A percentile compares a stretch with the other conserved stretches of the same genome.
phyloP scores from a whole-genome alignment of 2,113 vertebrate species.

The Peucedramus taeniatus region DNA sequence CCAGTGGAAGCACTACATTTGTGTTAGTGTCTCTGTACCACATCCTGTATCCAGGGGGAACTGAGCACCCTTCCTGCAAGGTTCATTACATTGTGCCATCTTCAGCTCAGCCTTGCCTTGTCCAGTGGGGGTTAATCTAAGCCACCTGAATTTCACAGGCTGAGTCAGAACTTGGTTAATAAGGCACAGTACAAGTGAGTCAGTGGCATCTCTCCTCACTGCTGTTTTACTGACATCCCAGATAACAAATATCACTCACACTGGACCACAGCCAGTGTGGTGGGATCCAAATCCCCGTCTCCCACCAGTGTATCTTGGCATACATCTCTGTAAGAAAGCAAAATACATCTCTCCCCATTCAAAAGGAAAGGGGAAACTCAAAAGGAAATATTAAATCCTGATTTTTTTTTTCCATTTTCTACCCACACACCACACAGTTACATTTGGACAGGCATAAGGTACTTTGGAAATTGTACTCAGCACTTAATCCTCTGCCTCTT shows the following conservation, averaged over 20 bases:
- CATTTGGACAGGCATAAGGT: neutral
- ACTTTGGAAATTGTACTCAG: neutral
- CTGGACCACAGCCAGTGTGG: neutral
- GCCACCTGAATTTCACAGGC: neutral
- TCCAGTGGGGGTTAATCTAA: neutral
- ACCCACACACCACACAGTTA: neutral
- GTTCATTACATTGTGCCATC: neutral
- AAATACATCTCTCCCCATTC: neutral
- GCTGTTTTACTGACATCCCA: neutral
- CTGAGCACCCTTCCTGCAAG: neutral
- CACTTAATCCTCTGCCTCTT: neutral
- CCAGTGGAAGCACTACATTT: neutral
- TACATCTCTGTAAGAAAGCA: neutral
- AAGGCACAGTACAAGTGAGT: slow-evolving; percentile 5
- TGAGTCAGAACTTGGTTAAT: slow-evolving; percentile 12
- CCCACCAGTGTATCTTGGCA: neutral
- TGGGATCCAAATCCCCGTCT: neutral
- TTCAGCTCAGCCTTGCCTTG: neutral
- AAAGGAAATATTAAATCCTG: neutral
- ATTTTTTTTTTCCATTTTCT: neutral
- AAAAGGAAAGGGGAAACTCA: neutral
- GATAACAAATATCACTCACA: neutral
- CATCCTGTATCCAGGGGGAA: neutral
- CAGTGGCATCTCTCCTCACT: neutral
- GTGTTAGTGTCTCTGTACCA: neutral